Evolutionary conservation across 2,113 vertebrate genomes (phyloP).

Genomic region (Boulengeromyrus knoepffleri): DNA sequence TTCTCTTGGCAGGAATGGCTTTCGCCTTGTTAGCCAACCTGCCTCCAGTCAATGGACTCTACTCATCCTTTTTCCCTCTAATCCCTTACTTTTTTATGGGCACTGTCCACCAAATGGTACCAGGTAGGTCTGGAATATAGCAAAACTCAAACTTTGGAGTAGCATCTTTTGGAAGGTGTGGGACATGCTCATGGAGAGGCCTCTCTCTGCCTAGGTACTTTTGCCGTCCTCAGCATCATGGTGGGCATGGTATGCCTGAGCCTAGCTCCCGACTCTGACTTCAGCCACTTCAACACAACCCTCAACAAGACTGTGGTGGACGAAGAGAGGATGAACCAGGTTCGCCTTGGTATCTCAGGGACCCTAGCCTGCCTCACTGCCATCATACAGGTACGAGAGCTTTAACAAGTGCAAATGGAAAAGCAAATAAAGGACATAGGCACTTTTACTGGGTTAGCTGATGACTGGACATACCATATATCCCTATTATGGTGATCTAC

Average conservation of each 20-base stretch:
- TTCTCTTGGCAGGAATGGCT: constrained; percentile 70
- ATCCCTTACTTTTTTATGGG: constrained; percentile 83
- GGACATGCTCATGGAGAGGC: not conserved
- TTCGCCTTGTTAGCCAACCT: constrained; percentile 84
- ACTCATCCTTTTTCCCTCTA: constrained; percentile 87
- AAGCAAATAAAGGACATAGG: not conserved
- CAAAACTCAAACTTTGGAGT: not conserved
- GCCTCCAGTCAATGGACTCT: constrained; percentile 85
- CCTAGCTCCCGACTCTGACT: constrained; percentile 72
- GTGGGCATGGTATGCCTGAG: constrained; percentile 76
- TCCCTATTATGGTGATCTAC: not conserved
- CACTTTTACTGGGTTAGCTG: not conserved
- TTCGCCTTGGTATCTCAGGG: constrained; percentile 74
- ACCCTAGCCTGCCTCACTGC: constrained; percentile 85
- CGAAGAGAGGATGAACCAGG: constrained; percentile 62
- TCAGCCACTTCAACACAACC: constrained; percentile 64
- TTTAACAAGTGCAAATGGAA: not conserved
- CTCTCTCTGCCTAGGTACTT: constrained; percentile 64
- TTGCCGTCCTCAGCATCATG: constrained; percentile 88
- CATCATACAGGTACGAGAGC: constrained; percentile 72
- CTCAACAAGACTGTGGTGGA: constrained; percentile 63
- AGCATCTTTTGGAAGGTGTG: not conserved
- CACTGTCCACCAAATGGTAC: constrained; percentile 84
- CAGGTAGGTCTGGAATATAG: constrained; percentile 65
- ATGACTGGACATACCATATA: not conserved